phyloP scores from a whole-genome alignment of 2,888 invertebrate genomes.

The Heliconius cydno region DNA sequence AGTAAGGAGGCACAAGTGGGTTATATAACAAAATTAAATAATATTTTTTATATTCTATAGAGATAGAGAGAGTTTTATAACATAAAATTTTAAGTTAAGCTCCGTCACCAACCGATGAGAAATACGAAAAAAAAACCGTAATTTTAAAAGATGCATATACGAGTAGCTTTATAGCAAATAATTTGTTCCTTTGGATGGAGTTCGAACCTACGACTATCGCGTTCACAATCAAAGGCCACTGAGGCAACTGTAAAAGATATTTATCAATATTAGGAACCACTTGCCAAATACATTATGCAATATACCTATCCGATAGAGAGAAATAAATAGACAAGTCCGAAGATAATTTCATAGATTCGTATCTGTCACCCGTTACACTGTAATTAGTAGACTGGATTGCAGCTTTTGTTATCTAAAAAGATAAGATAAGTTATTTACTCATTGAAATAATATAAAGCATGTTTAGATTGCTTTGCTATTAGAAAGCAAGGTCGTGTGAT shows the following conservation, averaged over 20 bases:
- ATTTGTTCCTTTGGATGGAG: too few species aligned
- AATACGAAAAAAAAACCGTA: too few species aligned
- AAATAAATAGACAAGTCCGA: conserved; percentile 68
- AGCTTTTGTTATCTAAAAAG: conserved; percentile 66
- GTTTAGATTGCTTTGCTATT: conserved; percentile 64
- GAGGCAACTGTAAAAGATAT: neutral
- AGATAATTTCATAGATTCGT: conserved; percentile 58
- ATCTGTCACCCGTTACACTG: conserved; percentile 47
- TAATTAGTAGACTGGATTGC: conserved; percentile 54
- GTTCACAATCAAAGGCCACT: too few species aligned
- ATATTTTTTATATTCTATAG: too few species aligned
- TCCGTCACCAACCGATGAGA: too few species aligned
- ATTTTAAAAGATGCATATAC: too few species aligned
- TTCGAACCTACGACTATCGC: too few species aligned
- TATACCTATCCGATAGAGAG: conserved; percentile 63
- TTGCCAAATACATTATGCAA: conserved; percentile 54
- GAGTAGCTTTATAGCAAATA: too few species aligned
- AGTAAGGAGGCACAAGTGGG: neutral
- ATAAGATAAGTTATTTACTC: conserved; percentile 74
- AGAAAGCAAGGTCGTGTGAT: conserved; percentile 76
- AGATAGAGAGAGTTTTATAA: too few species aligned
- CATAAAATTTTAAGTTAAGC: too few species aligned
- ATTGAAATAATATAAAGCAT: conserved; percentile 74
- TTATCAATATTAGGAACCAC: neutral
- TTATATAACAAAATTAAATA: conserved; percentile 14